Evolutionary conservation across 2,888 invertebrate genomes (phyloP).

Genomic region (Sarcophaga subvicina): DNA sequence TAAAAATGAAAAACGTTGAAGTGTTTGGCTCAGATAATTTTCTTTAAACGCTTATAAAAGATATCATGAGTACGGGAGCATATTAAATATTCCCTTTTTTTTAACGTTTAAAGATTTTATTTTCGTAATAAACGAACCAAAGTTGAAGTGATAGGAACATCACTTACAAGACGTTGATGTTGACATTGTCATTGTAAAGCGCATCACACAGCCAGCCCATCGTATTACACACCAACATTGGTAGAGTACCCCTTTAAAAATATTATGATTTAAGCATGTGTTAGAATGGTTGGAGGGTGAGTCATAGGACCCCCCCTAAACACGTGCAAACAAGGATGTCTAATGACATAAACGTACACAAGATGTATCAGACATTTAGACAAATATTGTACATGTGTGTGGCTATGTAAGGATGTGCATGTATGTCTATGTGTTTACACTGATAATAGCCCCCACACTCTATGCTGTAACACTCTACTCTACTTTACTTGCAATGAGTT

Average conservation of each 20-base stretch:
- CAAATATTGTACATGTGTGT: constrained; percentile 10
- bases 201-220: neutral
- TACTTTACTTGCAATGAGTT: constrained; percentile 12
- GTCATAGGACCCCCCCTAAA: neutral
- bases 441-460: constrained; percentile 1
- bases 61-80: neutral
- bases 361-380: constrained; percentile 16
- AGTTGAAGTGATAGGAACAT: constrained; percentile 10
- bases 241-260: constrained; percentile 9
- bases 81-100: neutral
- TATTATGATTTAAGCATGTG: constrained; percentile 18
- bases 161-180: constrained; percentile 64
- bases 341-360: constrained; percentile 21
- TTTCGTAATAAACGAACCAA: neutral
- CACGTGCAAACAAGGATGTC: constrained; percentile 1
- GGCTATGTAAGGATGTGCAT: neutral
- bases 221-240: constrained; percentile 34
- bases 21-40: neutral
- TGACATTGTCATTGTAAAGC: constrained; percentile 57
- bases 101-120: neutral
- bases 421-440: neutral
- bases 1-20: neutral
- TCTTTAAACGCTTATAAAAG: neutral
- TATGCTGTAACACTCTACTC: neutral
- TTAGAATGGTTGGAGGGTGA: neutral